Percentiles rank a stretch among this genome's conserved stretches.
Evolutionary conservation across 2,113 vertebrate genomes (phyloP).

Genomic region (Cariama cristata): DNA sequence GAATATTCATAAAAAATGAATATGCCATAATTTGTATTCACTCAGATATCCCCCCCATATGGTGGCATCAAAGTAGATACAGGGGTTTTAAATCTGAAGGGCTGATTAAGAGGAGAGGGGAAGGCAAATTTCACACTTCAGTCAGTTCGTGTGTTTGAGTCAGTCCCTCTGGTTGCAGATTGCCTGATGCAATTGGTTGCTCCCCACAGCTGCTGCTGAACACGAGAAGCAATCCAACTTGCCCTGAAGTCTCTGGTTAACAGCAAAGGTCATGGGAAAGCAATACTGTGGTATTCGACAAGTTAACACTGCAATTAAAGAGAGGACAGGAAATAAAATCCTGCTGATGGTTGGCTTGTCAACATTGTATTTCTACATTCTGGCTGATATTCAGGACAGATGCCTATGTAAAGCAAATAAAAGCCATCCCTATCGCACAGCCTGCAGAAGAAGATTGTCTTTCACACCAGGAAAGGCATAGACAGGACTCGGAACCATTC

Average conservation of each 20-base stretch:
- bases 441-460: background rate
- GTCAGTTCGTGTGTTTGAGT: background rate
- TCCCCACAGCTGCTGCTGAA: constrained; percentile 7
- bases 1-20: constrained; percentile 13
- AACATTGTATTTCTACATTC: fast-evolving
- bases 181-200: background rate
- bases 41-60: background rate
- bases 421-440: background rate
- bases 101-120: background rate
- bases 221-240: background rate
- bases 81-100: background rate
- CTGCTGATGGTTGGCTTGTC: background rate
- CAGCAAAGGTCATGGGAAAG: constrained; percentile 29
- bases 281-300: background rate
- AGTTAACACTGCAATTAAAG: constrained; percentile 14
- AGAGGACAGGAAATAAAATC: background rate
- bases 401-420: background rate
- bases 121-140: constrained; percentile 46
- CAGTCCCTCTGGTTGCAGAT: background rate
- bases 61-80: background rate
- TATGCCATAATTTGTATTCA: background rate
- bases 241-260: constrained; percentile 13
- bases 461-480: background rate
- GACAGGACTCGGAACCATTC: background rate
- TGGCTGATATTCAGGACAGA: background rate